phyloP scores from a whole-genome alignment of 2,113 vertebrate genomes.

The Halcyon malimbica region DNA sequence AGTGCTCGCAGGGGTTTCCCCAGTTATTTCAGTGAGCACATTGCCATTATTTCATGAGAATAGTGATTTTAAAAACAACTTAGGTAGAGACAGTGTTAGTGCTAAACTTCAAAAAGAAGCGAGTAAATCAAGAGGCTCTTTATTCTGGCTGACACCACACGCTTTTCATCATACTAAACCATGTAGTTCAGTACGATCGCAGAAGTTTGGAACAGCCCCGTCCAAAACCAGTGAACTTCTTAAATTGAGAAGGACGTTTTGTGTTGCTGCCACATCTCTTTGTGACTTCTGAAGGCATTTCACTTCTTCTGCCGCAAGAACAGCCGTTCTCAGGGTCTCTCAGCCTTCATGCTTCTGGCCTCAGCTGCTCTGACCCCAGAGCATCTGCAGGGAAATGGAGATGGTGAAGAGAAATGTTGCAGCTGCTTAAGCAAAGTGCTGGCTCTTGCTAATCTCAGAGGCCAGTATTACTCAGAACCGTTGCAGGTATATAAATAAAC shows the following conservation, averaged over 20 bases:
- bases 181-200: not conserved
- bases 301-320: not conserved
- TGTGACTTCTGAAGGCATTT: slow-evolving; percentile 6
- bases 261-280: slow-evolving; percentile 9
- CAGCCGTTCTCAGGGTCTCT: not conserved
- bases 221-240: slow-evolving; percentile 18
- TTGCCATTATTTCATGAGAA: not conserved
- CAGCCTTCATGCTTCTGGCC: not conserved
- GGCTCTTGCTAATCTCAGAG: not conserved
- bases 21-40: not conserved
- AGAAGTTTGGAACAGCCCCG: not conserved
- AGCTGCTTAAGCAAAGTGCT: not conserved
- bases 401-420: not conserved
- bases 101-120: not conserved
- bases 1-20: slow-evolving; percentile 22
- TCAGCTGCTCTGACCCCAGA: not conserved
- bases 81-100: not conserved
- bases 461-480: not conserved
- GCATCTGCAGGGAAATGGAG: not conserved
- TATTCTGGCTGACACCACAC: not conserved
- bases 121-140: not conserved
- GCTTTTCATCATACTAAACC: not conserved
- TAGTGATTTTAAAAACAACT: not conserved
- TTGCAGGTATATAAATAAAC: not conserved
- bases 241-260: slow-evolving; percentile 12